Percentiles rank a stretch among this genome's conserved stretches.
Evolutionary conservation across 2,888 invertebrate genomes (phyloP).

Genomic region (Rhodophaea formosa): DNA sequence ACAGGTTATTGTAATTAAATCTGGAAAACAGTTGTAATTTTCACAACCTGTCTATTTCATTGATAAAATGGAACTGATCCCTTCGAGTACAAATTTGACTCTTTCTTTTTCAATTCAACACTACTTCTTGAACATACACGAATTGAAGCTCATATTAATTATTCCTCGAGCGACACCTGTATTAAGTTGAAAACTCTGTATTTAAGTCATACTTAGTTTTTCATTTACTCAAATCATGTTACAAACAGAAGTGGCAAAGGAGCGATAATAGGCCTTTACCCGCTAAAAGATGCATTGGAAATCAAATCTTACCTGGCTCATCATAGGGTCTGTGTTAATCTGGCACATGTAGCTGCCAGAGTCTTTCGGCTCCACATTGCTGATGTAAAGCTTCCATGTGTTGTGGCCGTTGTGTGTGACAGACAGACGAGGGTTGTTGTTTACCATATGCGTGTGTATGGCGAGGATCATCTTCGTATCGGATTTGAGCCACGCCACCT

Average conservation of each 20-base stretch:
- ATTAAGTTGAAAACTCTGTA: background rate
- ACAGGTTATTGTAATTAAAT: too few relatives aligned
- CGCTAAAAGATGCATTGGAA: background rate
- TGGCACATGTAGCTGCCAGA: slow-evolving; percentile 97
- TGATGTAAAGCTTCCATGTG: slow-evolving; percentile 95
- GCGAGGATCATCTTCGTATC: slow-evolving; percentile 94
- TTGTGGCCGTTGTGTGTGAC: slow-evolving; percentile 96
- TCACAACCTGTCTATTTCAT: too few relatives aligned
- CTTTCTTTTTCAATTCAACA: too few relatives aligned
- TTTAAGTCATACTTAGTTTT: background rate
- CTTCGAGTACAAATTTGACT: too few relatives aligned
- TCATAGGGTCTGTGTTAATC: slow-evolving; percentile 95
- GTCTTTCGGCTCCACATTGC: slow-evolving; percentile 93
- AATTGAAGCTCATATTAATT: too few relatives aligned
- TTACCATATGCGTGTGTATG: slow-evolving; percentile 94
- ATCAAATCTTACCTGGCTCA: slow-evolving; percentile 85
- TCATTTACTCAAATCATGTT: background rate
- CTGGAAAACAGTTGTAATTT: too few relatives aligned
- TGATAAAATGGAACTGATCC: too few relatives aligned
- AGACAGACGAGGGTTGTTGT: slow-evolving; percentile 90
- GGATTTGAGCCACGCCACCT: slow-evolving; percentile 96
- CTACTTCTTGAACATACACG: too few relatives aligned
- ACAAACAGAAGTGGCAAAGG: background rate
- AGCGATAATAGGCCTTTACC: background rate
- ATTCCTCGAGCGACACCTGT: too few relatives aligned